These are phyloP conservation scores for Baronia brevicornis DNA, from an alignment of 2,888 invertebrate species.

Conservation along the genomic window DNA sequence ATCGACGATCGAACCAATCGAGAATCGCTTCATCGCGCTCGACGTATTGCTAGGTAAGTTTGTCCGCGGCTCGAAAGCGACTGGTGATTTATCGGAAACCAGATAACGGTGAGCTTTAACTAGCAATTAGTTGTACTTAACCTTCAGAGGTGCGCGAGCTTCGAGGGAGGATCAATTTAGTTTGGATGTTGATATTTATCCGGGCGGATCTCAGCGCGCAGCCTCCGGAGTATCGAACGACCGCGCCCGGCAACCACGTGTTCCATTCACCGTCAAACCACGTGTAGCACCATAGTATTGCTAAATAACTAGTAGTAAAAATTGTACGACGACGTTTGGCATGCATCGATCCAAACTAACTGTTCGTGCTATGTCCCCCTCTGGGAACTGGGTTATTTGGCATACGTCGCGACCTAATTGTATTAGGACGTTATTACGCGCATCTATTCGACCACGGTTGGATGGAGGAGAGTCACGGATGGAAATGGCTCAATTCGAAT, in stretches of 20 bases:
- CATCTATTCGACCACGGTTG: too few species aligned
- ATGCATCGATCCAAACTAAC: slow-evolving; percentile 6
- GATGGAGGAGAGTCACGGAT: too few species aligned
- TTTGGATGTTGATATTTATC: slow-evolving; percentile 28
- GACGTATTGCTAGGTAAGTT: slow-evolving; percentile 6
- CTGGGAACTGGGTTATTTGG: too few species aligned
- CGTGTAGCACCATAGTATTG: slow-evolving; percentile 22
- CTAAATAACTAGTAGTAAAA: slow-evolving; percentile 10
- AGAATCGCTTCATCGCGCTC: slow-evolving; percentile 1
- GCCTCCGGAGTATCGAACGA: slow-evolving; percentile 43
- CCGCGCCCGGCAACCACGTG: slow-evolving; percentile 38
- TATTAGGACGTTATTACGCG: too few species aligned
- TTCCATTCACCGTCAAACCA: slow-evolving; percentile 34
- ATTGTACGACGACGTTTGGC: slow-evolving; percentile 5
- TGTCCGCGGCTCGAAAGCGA: background rate
- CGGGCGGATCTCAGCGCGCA: slow-evolving; percentile 36
- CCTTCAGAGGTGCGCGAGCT: background rate
- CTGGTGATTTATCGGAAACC: background rate
- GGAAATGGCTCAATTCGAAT: too few species aligned
- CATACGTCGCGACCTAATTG: too few species aligned
- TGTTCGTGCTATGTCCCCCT: too few species aligned
- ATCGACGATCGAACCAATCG: slow-evolving; percentile 8
- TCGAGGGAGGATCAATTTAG: slow-evolving; percentile 24
- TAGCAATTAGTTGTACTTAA: background rate
- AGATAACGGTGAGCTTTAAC: background rate